A percentile compares a stretch with the other conserved stretches of the same genome.
Conservation (phyloP, 2,113 vertebrate genomes). For the Vireo altiloquus region DNA sequence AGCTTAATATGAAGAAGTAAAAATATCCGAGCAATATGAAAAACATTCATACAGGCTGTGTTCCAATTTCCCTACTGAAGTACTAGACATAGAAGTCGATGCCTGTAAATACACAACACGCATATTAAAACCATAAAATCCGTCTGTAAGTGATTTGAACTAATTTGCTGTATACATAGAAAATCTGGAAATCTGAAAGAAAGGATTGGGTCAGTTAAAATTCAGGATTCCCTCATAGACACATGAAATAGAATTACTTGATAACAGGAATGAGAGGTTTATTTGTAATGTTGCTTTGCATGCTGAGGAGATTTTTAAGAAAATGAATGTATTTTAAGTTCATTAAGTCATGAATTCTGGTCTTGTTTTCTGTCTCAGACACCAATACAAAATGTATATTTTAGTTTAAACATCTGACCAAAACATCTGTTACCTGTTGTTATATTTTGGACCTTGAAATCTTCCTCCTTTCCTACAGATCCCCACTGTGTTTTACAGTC, state of each 20-base stretch:
- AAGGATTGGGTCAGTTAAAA: background rate
- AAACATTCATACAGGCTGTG: background rate
- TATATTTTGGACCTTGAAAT: conserved; percentile 33
- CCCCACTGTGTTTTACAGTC: conserved; percentile 24
- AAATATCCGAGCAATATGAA: background rate
- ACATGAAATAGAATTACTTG: background rate
- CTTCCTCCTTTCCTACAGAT: background rate
- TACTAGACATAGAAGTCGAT: background rate
- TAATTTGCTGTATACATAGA: background rate
- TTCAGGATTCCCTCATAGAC: background rate
- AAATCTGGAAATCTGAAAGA: background rate
- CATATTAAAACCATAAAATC: background rate
- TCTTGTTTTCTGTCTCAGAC: conserved; percentile 32
- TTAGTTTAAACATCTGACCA: conserved; percentile 53
- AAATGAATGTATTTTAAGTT: background rate
- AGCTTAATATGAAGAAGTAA: background rate
- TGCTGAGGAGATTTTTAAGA: background rate
- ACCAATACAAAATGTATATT: conserved; percentile 23
- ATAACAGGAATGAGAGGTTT: background rate
- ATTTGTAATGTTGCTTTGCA: background rate
- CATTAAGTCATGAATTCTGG: conserved; percentile 39
- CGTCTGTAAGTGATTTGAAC: background rate
- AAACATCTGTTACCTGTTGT: conserved; percentile 68
- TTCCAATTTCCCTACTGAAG: background rate
- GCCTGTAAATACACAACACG: background rate